Conservation (phyloP, 1,140 invertebrate genomes). For the Nylanderia fulva region DNA sequence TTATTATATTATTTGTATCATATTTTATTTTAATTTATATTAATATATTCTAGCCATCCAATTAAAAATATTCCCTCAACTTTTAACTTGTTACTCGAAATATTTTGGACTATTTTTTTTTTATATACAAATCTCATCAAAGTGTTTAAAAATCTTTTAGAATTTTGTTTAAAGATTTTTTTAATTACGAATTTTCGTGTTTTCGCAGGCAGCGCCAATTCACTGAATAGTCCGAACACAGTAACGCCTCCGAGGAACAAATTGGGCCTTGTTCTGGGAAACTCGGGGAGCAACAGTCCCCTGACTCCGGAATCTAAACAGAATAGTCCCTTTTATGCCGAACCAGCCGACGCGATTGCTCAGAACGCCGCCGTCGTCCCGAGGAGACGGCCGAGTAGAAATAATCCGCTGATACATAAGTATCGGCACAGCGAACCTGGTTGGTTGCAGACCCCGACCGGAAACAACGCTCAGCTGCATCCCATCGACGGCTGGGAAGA, state of each 20-base stretch:
- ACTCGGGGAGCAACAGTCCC: conserved; percentile 82
- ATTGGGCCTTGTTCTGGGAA: conserved; percentile 81
- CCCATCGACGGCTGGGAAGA: conserved; percentile 88
- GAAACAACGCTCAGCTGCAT: conserved; percentile 83
- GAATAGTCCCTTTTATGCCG: conserved; percentile 95
- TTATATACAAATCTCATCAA: not conserved
- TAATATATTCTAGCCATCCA: not conserved
- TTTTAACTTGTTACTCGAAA: not conserved
- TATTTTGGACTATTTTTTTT: not conserved
- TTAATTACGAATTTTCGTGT: not conserved
- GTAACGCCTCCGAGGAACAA: conserved; percentile 83
- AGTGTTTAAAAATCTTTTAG: not conserved
- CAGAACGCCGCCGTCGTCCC: conserved; percentile 84
- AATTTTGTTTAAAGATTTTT: not conserved
- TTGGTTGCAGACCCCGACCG: conserved; percentile 85
- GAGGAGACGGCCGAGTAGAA: conserved; percentile 77
- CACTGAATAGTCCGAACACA: conserved; percentile 81
- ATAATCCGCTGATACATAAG: conserved; percentile 80
- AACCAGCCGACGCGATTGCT: conserved; percentile 94
- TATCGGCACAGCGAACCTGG: conserved; percentile 89
- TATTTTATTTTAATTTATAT: too few species aligned
- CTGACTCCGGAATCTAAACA: conserved; percentile 87
- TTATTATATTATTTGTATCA: too few species aligned
- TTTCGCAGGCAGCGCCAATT: conserved; percentile 81
- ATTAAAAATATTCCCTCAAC: not conserved